Evolutionary conservation across 1,140 invertebrate species (phyloP), one percentile per base, ranked within the genome.

Genomic region (Plectrocnemia conspersa): DNA sequence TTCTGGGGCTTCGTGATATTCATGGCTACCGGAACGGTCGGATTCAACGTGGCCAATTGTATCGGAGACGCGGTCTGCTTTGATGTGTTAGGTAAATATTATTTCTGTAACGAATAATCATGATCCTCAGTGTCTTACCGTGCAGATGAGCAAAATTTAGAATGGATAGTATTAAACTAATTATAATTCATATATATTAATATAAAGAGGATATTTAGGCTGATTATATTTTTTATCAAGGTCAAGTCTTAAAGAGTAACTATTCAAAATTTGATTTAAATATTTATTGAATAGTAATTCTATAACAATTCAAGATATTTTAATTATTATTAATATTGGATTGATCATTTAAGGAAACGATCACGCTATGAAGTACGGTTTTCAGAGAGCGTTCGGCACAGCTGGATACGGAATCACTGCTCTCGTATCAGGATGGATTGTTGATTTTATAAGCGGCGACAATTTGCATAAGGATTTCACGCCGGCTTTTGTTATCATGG

Each of bases 1-100:
- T 90, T 90, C 64, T 88, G 85, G 86, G 70, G 76, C 10, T 89
- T 86, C 61, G 79, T 88, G 0, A 56, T 83, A 2, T 65, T 88
- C 4, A 81, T 87, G 72, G 82, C 81, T 22, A 50, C 86, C 1
- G 86, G 86, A 23, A 83, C 79, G 1, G 83, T 89, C 56, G 81
- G 82, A 13, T 89, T 83, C 63, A 89, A 89, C 66, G 84, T 89
- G 1, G 76, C 78, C 15, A 89, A 88, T 62, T 85, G 82, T 46
- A 82, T 88, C 21, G 85, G 82, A 25, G 88, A 89, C 71, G 85
- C 86, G 18, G 82, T 89, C 45, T 89, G 86, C 68, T 90, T 89
- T 64, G 86, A 89, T 70, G 73, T 89, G 32, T 77, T 90, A 33
- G 86, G 86, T 83, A 73, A 77, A 67, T 64, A 55, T 10, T 62